Conservation (phyloP, 2,888 invertebrate genomes). For the Rosalia funebris region DNA sequence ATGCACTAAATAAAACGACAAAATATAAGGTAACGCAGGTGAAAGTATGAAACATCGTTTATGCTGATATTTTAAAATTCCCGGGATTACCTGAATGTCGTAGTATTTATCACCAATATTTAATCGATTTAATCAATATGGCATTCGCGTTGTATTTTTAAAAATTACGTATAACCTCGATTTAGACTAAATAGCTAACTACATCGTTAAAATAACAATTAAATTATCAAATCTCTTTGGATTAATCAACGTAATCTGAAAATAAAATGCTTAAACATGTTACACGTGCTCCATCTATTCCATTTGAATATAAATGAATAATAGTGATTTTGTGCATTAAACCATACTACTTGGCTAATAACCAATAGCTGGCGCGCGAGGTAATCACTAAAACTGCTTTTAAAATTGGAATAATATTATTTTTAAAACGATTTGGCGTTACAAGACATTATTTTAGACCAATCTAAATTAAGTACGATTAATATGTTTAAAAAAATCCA, state of each 20-base stretch:
- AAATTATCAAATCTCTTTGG: neutral
- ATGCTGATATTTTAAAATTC: conserved; percentile 13
- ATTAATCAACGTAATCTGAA: neutral
- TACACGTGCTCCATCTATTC: too few relatives aligned
- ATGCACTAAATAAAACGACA: conserved; percentile 1
- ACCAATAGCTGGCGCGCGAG: neutral
- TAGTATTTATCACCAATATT: too few relatives aligned
- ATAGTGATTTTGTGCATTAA: neutral
- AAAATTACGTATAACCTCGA: neutral
- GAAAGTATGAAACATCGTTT: too few relatives aligned
- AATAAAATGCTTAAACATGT: too few relatives aligned
- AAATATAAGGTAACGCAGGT: neutral
- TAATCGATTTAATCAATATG: neutral
- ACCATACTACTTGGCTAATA: neutral
- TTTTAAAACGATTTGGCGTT: too few relatives aligned
- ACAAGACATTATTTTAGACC: neutral
- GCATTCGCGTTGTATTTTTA: neutral
- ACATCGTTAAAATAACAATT: neutral
- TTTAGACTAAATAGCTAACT: neutral
- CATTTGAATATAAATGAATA: neutral
- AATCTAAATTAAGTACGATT: neutral
- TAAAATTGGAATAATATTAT: neutral
- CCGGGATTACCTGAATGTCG: too few relatives aligned
- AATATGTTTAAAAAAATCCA: too few relatives aligned
- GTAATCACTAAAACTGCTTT: neutral